These are phyloP conservation scores for Malachius bipustulatus DNA, from an alignment of 2,888 invertebrate genomes.

Conservation along the genomic window DNA sequence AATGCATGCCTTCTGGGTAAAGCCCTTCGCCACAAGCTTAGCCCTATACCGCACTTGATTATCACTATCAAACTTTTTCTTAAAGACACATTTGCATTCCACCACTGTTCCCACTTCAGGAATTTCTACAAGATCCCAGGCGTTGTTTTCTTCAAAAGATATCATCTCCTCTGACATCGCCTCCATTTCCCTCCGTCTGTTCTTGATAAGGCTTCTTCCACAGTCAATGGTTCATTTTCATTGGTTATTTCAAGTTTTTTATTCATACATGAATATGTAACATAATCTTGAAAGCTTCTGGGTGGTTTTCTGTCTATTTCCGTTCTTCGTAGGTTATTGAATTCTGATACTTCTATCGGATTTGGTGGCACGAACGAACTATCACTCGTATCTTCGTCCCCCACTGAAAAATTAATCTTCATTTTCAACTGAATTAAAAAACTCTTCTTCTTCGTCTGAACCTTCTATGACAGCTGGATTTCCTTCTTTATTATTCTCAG, in stretches of 20 bases:
- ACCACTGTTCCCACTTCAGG: constrained; percentile 20
- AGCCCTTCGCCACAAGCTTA: no score
- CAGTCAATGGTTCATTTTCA: constrained; percentile 14
- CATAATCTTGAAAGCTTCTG: constrained; percentile 16
- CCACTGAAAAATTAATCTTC: constrained; percentile 9
- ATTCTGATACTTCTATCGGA: no score
- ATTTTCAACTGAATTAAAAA: constrained; percentile 20
- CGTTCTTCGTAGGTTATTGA: no score
- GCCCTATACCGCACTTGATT: constrained; percentile 14
- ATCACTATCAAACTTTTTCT: constrained; percentile 21
- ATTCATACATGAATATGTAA: constrained; percentile 13
- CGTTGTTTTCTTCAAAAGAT: constrained; percentile 23
- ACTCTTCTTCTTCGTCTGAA: no score
- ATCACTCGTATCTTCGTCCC: constrained; percentile 3
- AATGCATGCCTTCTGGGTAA: no score
- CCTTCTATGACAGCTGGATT: no score
- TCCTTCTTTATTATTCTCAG: no score
- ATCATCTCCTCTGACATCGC: constrained; percentile 25
- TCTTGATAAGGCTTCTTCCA: constrained; percentile 20
- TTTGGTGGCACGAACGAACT: no score
- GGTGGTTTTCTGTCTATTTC: constrained; percentile 14
- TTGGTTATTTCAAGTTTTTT: no score
- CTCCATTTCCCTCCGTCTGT: constrained; percentile 17
- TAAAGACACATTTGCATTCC: constrained; percentile 26
- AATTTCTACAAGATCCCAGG: constrained; percentile 23